phyloP scores from a whole-genome alignment of 2,797 vertebrate genomes.

The Hyperoplus lanceolatus region DNA sequence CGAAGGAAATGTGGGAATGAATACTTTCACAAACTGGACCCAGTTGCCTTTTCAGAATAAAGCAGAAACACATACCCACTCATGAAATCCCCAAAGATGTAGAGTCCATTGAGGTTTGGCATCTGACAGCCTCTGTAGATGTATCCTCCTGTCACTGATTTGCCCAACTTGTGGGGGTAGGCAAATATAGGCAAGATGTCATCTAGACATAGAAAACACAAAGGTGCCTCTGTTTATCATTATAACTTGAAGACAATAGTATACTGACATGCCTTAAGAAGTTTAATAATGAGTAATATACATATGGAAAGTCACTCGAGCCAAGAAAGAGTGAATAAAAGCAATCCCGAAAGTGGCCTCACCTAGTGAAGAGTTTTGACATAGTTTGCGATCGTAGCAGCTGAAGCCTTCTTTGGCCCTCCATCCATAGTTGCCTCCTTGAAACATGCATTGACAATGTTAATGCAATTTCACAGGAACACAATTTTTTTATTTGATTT shows the following conservation, averaged over 20 bases:
- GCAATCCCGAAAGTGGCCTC: conserved; percentile 42
- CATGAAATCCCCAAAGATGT: conserved; percentile 92
- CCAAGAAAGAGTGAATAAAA: conserved; percentile 4
- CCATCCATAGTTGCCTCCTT: conserved; percentile 90
- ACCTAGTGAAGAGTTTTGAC: conserved; percentile 88
- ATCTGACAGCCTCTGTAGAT: conserved; percentile 90
- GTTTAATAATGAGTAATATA: background rate
- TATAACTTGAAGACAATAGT: background rate
- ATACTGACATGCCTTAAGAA: background rate
- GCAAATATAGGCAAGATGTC: conserved; percentile 89
- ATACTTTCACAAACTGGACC: background rate
- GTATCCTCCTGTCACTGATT: conserved; percentile 90
- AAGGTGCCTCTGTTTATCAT: background rate
- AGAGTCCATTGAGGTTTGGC: conserved; percentile 89
- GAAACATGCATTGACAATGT: conserved; percentile 40
- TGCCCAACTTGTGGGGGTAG: conserved; percentile 89
- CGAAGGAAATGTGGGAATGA: too few relatives aligned
- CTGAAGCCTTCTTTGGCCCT: conserved; percentile 90
- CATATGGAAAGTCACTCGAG: background rate
- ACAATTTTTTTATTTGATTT: background rate
- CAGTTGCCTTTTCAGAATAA: background rate
- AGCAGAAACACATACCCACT: conserved; percentile 82
- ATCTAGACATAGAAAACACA: conserved; percentile 70
- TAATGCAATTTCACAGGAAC: background rate
- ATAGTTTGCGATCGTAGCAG: conserved; percentile 89